Percentiles rank a stretch among this genome's conserved stretches.
These are phyloP conservation scores for Amphipyra tragopoginis DNA, from an alignment of 2,888 invertebrate genomes.

Conservation along the genomic window DNA sequence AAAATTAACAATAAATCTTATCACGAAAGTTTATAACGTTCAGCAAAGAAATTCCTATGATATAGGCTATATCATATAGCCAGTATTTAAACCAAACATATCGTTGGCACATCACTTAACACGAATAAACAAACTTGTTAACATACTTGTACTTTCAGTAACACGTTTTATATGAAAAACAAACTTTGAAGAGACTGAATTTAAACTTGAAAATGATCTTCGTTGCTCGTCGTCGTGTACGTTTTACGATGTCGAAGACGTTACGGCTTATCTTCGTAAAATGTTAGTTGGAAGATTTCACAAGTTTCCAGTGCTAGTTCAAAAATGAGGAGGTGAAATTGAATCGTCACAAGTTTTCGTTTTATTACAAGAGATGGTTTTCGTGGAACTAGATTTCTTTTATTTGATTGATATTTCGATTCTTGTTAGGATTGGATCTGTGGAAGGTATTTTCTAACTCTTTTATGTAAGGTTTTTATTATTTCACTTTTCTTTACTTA, in stretches of 20 bases:
- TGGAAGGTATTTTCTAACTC: background rate
- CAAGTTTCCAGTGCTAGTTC: constrained; percentile 15
- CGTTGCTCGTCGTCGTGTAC: constrained; percentile 37
- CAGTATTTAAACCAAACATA: background rate
- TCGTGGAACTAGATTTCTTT: constrained; percentile 17
- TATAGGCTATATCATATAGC: too few relatives aligned
- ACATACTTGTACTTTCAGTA: constrained; percentile 14
- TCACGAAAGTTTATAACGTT: too few relatives aligned
- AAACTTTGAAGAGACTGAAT: constrained; percentile 32
- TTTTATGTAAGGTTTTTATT: background rate
- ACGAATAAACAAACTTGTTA: constrained; percentile 3
- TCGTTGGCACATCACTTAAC: background rate
- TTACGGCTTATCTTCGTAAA: constrained; percentile 26
- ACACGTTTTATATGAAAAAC: constrained; percentile 48
- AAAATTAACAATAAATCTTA: too few relatives aligned
- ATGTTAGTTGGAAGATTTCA: constrained; percentile 28
- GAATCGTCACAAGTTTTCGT: constrained; percentile 23
- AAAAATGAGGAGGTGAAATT: constrained; percentile 19
- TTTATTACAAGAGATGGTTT: constrained; percentile 36
- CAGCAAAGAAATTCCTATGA: too few relatives aligned
- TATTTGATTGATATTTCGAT: constrained; percentile 4
- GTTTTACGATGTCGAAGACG: constrained; percentile 41
- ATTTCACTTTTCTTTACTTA: background rate
- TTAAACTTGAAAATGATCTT: constrained; percentile 42
- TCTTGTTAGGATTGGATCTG: constrained; percentile 14